Conservation (phyloP, 2,888 invertebrate species). For the Platycheirus rosarum region DNA sequence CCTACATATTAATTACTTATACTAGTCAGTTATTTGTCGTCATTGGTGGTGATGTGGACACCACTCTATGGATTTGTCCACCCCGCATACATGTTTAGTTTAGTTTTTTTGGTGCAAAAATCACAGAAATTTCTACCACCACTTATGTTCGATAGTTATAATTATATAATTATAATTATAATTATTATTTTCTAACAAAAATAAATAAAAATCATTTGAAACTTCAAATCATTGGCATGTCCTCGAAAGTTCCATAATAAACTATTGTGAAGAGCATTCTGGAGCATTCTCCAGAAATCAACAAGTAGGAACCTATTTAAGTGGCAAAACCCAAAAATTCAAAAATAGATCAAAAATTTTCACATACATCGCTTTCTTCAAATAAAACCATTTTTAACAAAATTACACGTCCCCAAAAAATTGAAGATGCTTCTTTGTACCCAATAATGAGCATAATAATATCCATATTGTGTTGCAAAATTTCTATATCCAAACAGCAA, state of each 20-base stretch:
- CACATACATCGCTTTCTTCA: background rate
- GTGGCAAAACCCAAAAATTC: background rate
- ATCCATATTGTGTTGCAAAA: background rate
- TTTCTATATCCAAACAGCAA: slow-evolving; percentile 5
- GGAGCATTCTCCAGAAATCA: background rate
- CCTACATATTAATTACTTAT: too few species aligned
- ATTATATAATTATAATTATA: too few species aligned
- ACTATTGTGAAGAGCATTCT: background rate
- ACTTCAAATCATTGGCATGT: too few species aligned
- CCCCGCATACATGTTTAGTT: too few species aligned
- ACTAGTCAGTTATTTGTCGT: too few species aligned
- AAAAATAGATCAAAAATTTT: slow-evolving; percentile 12
- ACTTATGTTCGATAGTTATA: too few species aligned
- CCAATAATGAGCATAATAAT: slow-evolving; percentile 7
- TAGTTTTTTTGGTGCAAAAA: too few species aligned
- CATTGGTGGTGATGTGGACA: too few species aligned
- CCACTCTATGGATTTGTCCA: too few species aligned
- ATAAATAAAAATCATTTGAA: too few species aligned
- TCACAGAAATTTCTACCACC: too few species aligned
- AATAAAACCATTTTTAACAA: slow-evolving; percentile 12
- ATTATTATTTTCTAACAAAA: too few species aligned
- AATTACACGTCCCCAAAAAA: slow-evolving; percentile 9
- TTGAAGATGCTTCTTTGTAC: slow-evolving; percentile 10
- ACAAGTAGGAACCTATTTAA: background rate
- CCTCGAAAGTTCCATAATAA: background rate